Evolutionary conservation across 35 echinoderm and acorn worm genomes (phyloP), one percentile per base, ranked within the genome.

Genomic region (Ophioderma brevispina): DNA sequence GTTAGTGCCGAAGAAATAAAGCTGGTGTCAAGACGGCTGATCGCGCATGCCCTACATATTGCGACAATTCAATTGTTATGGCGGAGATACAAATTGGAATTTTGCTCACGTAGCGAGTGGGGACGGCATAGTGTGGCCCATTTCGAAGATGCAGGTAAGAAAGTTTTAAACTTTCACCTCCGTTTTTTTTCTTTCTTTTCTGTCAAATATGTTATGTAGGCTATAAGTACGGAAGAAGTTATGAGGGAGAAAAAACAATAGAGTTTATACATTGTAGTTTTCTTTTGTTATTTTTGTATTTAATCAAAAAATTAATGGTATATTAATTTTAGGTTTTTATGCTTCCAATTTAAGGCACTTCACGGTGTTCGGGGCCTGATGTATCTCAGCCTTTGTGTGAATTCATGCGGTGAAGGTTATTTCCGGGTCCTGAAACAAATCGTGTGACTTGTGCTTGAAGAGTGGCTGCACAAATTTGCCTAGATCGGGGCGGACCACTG

Each of bases 111-210:
- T 39, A n/a, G 38, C 25, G 40, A 79, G 21, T 99, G 97, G 97
- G 90, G 89, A 6, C 41, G 38, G 76, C 92, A 95, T 64, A 90
- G 87, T 76, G 95, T 93, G 39, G 97, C 89, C 28, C 97, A 99
- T 37, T 90, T 86, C 17, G 97, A 99, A 85, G 97, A 99, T 95
- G 94, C 94, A 55, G 97, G 97, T 99, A 85, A 77, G 85, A 13
- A 19, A 0, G 18, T 37, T 42, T 39, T 0, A 28, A 36, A 32
- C 50, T 0, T 39, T 23, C 32, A 31, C 40, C 41, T 36, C 6
- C 19, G 1, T 37, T 34, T 52, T 23, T 38, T 30, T 37, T 21
- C 25, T 25, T 28, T 23, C 0, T 23, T 6, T 37, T 0, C 14
- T 37, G 31, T 1, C 33, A 37, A 19, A 13, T 40, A 1, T 85